Percentiles rank a stretch among this genome's conserved stretches.
Evolutionary conservation across 1,140 invertebrate genomes (phyloP).

Genomic region (Cephus cinctus): DNA sequence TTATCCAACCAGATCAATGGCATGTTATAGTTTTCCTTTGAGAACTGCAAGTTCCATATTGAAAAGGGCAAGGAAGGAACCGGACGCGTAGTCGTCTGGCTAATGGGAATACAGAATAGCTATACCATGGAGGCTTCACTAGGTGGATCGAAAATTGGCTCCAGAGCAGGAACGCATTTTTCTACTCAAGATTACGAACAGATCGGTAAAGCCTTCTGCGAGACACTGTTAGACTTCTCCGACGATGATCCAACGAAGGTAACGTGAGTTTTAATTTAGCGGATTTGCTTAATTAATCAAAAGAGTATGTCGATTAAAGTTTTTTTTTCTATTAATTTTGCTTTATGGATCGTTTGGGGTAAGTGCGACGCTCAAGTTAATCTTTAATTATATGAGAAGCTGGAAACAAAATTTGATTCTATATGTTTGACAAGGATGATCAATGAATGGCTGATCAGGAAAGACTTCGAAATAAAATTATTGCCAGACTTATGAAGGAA

Average conservation of each 20-base stretch:
- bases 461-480: constrained; percentile 74
- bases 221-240: constrained; percentile 87
- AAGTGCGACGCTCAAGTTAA: neutral
- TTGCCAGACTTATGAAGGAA: constrained; percentile 74
- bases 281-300: neutral
- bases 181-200: constrained; percentile 76
- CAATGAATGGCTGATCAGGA: too few species aligned
- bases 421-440: too few species aligned
- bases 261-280: neutral
- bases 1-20: neutral
- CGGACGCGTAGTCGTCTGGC: constrained; percentile 89
- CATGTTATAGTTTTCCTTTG: constrained; percentile 83
- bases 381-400: too few species aligned
- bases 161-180: constrained; percentile 85
- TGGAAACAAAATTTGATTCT: too few species aligned
- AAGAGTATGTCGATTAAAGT: neutral
- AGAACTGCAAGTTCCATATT: constrained; percentile 90
- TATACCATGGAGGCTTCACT: constrained; percentile 95
- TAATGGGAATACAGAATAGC: constrained; percentile 90
- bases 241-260: constrained; percentile 86
- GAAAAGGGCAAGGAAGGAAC: constrained; percentile 92
- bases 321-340: neutral
- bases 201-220: constrained; percentile 87
- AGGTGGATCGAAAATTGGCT: constrained; percentile 79
- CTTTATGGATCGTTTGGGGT: neutral